Conservation (phyloP, 1,140 invertebrate genomes). For the Palaemon carinicauda region DNA sequence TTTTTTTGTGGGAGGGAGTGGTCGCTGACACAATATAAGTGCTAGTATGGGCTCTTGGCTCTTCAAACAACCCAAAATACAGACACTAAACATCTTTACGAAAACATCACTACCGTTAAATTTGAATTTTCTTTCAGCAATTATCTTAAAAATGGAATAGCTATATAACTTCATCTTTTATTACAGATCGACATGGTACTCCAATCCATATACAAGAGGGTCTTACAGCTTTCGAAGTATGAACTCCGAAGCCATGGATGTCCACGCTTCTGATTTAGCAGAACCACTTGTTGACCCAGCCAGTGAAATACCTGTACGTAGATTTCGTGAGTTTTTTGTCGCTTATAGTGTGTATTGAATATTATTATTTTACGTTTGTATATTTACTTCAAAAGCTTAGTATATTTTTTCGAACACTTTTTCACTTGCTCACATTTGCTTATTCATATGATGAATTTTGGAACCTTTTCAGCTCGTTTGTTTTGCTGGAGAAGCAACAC, state of each 20-base stretch:
- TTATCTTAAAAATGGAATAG: no score
- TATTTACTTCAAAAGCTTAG: no score
- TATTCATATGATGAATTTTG: not conserved
- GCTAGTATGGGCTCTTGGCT: no score
- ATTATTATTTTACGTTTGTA: not conserved
- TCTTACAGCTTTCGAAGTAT: slow-evolving; percentile 34
- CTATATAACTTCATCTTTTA: no score
- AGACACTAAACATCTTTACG: not conserved
- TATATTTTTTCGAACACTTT: no score
- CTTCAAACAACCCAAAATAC: no score
- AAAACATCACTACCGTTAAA: no score
- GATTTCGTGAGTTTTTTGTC: not conserved
- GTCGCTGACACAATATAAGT: no score
- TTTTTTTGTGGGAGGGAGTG: no score
- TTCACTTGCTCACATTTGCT: not conserved
- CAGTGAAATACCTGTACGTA: slow-evolving; percentile 15
- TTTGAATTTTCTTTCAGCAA: no score
- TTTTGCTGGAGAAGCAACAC: slow-evolving; percentile 45
- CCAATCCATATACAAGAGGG: slow-evolving; percentile 14
- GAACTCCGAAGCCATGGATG: slow-evolving; percentile 14
- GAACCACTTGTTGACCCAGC: not conserved
- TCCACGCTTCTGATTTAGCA: slow-evolving; percentile 22
- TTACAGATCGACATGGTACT: slow-evolving; percentile 32
- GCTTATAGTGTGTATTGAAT: no score
- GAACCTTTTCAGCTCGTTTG: slow-evolving; percentile 19